Evolutionary conservation across 2,113 vertebrate species (phyloP).

Genomic region (Stegastes partitus): DNA sequence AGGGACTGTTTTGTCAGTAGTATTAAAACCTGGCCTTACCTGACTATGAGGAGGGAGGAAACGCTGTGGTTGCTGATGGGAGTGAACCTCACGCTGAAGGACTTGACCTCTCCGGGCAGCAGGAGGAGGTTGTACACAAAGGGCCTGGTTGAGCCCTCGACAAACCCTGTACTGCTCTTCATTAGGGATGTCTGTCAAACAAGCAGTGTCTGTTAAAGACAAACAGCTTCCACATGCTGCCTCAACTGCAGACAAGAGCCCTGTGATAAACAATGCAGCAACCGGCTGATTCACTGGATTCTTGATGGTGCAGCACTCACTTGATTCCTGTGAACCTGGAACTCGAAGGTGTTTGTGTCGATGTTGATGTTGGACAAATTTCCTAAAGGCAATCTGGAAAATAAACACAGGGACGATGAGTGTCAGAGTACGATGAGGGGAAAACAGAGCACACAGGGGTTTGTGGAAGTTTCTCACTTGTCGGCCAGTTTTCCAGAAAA

Average conservation of each 20-base stretch:
- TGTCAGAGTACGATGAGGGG: background rate
- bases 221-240: constrained; percentile 43
- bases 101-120: constrained; percentile 92
- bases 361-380: constrained; percentile 89
- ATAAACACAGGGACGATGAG: background rate
- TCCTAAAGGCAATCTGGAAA: constrained; percentile 90
- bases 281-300: constrained; percentile 16
- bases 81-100: constrained; percentile 92
- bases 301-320: constrained; percentile 82
- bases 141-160: constrained; percentile 87
- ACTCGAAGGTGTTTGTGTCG: constrained; percentile 92
- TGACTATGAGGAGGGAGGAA: constrained; percentile 93
- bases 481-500: constrained; percentile 91
- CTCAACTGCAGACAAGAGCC: background rate
- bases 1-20: background rate
- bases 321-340: constrained; percentile 92
- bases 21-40: constrained; percentile 80
- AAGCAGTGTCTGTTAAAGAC: constrained; percentile 51
- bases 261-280: constrained; percentile 1
- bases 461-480: constrained; percentile 82
- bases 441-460: background rate
- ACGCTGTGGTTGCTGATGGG: constrained; percentile 93
- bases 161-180: constrained; percentile 87
- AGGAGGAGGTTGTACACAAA: constrained; percentile 91
- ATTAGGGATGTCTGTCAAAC: constrained; percentile 86